A percentile compares a stretch with the other conserved stretches of the same genome.
Evolutionary conservation across 1,140 invertebrate species (phyloP).

Genomic region (Euglossa dilemma): DNA sequence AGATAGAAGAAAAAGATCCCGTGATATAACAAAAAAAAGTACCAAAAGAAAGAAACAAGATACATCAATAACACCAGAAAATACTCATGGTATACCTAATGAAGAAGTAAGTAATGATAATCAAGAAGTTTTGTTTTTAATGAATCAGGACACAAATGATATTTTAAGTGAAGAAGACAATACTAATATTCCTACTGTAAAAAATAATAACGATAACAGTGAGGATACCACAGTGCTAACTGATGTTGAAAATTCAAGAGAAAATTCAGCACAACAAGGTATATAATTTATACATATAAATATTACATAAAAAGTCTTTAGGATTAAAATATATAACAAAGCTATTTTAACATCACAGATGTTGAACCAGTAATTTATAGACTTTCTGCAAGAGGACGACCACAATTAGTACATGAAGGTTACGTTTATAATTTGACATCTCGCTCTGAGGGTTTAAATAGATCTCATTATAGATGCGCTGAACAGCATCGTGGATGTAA

Average conservation of each 20-base stretch:
- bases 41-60: conserved; percentile 39
- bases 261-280: conserved; percentile 45
- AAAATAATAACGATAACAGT: conserved; percentile 10
- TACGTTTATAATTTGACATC: conserved; percentile 74
- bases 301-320: not conserved
- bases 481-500: conserved; percentile 74
- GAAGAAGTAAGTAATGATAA: not conserved
- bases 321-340: not conserved
- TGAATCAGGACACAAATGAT: conserved; percentile 14
- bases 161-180: not conserved
- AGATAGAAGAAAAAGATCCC: conserved; percentile 32
- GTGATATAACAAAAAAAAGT: conserved; percentile 25
- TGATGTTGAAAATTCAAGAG: conserved; percentile 21
- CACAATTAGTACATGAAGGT: conserved; percentile 69
- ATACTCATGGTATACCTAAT: not conserved
- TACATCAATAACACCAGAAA: not conserved
- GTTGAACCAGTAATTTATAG: conserved; percentile 70
- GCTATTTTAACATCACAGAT: conserved; percentile 38
- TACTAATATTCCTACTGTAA: conserved; percentile 28
- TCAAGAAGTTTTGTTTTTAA: conserved; percentile 32
- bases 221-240: not conserved
- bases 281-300: not conserved
- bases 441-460: conserved; percentile 68
- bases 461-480: conserved; percentile 72
- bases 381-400: conserved; percentile 70